Evolutionary conservation across 2,888 invertebrate genomes (phyloP).

Genomic region (Diarsia mendica): DNA sequence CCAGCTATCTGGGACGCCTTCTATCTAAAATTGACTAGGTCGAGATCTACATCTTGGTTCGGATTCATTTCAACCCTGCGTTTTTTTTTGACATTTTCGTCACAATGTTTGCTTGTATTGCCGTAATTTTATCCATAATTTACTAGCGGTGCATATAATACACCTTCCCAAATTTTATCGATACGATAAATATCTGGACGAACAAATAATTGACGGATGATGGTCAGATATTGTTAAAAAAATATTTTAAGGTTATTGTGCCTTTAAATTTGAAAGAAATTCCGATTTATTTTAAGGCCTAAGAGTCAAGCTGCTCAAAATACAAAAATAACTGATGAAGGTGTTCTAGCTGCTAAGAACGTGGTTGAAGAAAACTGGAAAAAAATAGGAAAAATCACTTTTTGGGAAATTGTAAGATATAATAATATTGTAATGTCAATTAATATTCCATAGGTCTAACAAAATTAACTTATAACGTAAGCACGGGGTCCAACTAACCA

Average conservation of each 20-base stretch:
- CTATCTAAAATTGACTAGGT: background rate
- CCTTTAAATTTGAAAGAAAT: too few relatives aligned
- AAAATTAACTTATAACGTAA: background rate
- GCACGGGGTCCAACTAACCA: background rate
- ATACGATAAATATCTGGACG: background rate
- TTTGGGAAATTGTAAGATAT: constrained; percentile 80
- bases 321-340: constrained; percentile 85
- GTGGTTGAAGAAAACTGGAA: constrained; percentile 72
- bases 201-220: background rate
- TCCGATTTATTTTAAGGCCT: constrained; percentile 79
- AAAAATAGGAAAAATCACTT: constrained; percentile 75
- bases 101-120: background rate
- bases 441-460: background rate
- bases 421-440: background rate
- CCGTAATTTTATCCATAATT: background rate
- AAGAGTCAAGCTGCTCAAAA: constrained; percentile 90
- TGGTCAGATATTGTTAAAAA: background rate
- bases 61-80: background rate
- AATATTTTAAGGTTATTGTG: background rate
- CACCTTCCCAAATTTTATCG: background rate
- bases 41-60: background rate
- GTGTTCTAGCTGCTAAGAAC: constrained; percentile 73
- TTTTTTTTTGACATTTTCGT: background rate
- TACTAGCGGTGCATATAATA: too few relatives aligned
- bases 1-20: background rate